Evolutionary conservation across 2,797 vertebrate species (phyloP).

Genomic region (Picus viridis): DNA sequence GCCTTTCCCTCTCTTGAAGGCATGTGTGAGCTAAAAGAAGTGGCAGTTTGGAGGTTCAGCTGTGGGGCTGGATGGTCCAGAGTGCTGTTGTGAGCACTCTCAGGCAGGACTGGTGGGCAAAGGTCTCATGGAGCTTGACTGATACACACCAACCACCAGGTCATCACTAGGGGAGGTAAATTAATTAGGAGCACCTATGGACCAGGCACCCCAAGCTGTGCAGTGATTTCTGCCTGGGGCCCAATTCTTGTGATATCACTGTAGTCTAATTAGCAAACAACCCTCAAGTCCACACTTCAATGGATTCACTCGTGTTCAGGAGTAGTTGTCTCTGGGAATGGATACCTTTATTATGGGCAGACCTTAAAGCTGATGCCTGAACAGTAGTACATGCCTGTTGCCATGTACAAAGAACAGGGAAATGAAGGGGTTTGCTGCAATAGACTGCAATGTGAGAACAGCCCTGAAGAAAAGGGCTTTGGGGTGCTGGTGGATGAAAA

Average conservation of each 20-base stretch:
- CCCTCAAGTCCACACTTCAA: not conserved
- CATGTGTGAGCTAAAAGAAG: not conserved
- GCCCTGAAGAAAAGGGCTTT: too few relatives aligned
- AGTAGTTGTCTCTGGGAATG: fast-evolving
- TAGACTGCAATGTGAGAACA: not conserved
- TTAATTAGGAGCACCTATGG: fast-evolving
- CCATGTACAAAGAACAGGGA: not conserved
- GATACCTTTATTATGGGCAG: not conserved
- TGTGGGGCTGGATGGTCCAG: not conserved
- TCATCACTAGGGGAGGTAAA: not conserved
- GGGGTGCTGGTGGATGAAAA: too few relatives aligned
- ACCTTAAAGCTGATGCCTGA: not conserved
- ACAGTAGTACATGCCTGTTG: not conserved
- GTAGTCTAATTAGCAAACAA: not conserved
- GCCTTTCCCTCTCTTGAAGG: not conserved
- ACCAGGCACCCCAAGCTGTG: fast-evolving
- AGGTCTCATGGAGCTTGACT: not conserved
- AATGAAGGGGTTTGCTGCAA: not conserved
- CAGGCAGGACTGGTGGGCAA: not conserved
- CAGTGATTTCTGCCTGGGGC: not conserved
- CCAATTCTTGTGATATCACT: not conserved
- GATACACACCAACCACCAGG: not conserved
- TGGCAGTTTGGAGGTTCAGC: not conserved
- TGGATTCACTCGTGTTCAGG: not conserved
- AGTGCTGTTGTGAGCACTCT: fast-evolving